Evolutionary conservation across 2,797 vertebrate species (phyloP).

Genomic region (Silurus aristotelis): DNA sequence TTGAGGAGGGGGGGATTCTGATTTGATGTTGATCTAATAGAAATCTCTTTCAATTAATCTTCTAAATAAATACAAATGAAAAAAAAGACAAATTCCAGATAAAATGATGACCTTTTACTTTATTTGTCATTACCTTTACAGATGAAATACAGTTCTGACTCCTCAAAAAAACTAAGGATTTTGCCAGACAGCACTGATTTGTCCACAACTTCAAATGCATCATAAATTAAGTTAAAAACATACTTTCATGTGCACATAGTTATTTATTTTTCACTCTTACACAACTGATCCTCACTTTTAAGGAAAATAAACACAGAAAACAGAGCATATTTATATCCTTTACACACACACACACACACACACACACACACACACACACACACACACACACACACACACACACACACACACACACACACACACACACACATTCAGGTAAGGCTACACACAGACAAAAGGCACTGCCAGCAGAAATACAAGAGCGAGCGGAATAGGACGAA

Average conservation of each 20-base stretch:
- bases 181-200: slow-evolving; percentile 64
- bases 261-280: slow-evolving; percentile 2
- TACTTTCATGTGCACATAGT: slow-evolving; percentile 32
- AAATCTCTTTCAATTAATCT: background rate
- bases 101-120: slow-evolving; percentile 74
- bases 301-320: slow-evolving; percentile 18
- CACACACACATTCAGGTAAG: slow-evolving; percentile 58
- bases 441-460: slow-evolving; percentile 74
- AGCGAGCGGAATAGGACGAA: background rate
- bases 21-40: background rate
- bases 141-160: slow-evolving; percentile 67
- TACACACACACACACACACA: slow-evolving; percentile 8
- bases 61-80: background rate
- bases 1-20: background rate
- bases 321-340: background rate
- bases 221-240: slow-evolving; percentile 74
- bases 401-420: slow-evolving; percentile 43
- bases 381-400: slow-evolving; percentile 45
- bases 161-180: slow-evolving; percentile 63
- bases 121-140: slow-evolving; percentile 71
- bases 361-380: slow-evolving; percentile 65
- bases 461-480: slow-evolving; percentile 72
- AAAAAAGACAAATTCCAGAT: slow-evolving; percentile 41
- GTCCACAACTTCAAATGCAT: slow-evolving; percentile 65
- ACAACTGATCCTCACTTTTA: slow-evolving; percentile 2